Base-by-base conservation (phyloP, 2,113 vertebrate species). In the Solenodon paradoxus region DNA sequence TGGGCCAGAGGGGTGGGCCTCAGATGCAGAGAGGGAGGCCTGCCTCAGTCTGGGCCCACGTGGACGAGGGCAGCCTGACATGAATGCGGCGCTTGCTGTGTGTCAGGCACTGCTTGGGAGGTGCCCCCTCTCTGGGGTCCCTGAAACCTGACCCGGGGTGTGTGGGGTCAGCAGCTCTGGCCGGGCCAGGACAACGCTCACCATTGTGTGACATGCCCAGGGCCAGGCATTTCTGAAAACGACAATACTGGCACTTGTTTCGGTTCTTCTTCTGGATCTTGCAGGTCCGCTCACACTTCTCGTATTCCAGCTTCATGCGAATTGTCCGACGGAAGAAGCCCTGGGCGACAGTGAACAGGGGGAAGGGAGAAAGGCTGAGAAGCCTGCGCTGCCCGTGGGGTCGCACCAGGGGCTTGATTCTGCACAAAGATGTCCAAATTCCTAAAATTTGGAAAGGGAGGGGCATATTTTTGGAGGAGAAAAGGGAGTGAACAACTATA, bases 241-340 rank as follows among this genome's bases (percentile, higher is more conserved):
- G 99, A 98, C 99, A 99, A 98, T 99, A 99, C 99, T 99, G 99
- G 98, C 99, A 99, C 98, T 99, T 99, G 97, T 99, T 99, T 51
- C 99, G 98, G 98, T 99, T 99, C 98, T 99, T 99, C 98, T 99
- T 99, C 98, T 99, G 99, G 89, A 99, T 99, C 97, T 99, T 99
- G 98, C 99, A 99, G 98, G 98, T 99, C 53, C 99, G 98, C 83
- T 99, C 99, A 2, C 99, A 99, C 93, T 98, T 99, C 93, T 99
- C 99, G 0, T 99, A 99, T 64, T 99, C 99, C 96, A 99, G 98
- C 97, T 99, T 99, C 99, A 99, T 99, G 80, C 99, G 98, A 97
- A 99, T 99, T 0, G 99, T 99, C 90, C 99, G 98, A 24, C 99
- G 99, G 98, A 99, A 99, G 98, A 99, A 99, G 82, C 99, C 99